phyloP scores from a whole-genome alignment of 1,140 invertebrate species.

The Polypedilum pembai region DNA sequence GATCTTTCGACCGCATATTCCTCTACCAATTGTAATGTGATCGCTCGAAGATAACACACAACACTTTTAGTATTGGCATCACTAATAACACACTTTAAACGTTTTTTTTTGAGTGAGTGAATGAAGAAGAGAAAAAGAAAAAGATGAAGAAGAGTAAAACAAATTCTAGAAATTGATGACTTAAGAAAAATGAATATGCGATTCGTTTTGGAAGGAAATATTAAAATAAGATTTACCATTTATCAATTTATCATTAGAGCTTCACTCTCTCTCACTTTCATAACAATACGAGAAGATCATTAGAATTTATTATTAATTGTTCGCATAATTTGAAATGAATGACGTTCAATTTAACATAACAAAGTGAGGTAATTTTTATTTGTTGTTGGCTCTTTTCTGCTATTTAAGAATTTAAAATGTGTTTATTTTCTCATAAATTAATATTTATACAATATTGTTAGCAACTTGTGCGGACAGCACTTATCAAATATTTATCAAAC shows the following conservation, averaged over 20 bases:
- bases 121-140: background rate
- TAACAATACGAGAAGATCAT: background rate
- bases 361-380: background rate
- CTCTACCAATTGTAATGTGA: slow-evolving; percentile 8
- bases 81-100: slow-evolving; percentile 25
- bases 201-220: slow-evolving; percentile 12
- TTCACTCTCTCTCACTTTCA: background rate
- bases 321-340: background rate
- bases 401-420: too few relatives aligned
- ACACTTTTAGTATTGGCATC: slow-evolving; percentile 19
- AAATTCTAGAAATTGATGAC: slow-evolving; percentile 13
- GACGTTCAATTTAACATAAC: background rate
- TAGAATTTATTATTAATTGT: slow-evolving; percentile 3
- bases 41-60: slow-evolving; percentile 24
- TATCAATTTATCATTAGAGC: slow-evolving; percentile 10
- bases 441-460: too few relatives aligned
- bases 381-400: too few relatives aligned
- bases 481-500: too few relatives aligned
- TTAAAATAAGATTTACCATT: slow-evolving; percentile 14
- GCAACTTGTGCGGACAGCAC: too few relatives aligned
- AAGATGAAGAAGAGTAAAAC: slow-evolving; percentile 7
- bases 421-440: too few relatives aligned
- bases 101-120: background rate
- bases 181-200: background rate
- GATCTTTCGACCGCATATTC: slow-evolving; percentile 24